Percentiles rank a stretch among this genome's conserved stretches.
Conservation (phyloP, 64 coral and sea anemone genomes). For the Hydrozoanthus tunicans region DNA sequence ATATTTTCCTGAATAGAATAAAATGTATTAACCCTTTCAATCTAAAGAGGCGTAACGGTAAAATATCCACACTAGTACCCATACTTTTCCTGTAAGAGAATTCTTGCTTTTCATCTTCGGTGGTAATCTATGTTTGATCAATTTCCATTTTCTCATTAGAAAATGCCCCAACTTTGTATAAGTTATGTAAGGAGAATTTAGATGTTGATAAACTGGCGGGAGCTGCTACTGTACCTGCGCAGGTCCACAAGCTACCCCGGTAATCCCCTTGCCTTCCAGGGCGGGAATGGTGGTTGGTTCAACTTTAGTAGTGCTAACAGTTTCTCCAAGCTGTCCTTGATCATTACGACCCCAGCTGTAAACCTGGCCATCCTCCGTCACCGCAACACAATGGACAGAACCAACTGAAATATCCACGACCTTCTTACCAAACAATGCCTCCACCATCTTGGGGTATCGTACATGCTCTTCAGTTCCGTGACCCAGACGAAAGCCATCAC, state of each 20-base stretch:
- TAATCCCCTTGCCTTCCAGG: conserved; percentile 74
- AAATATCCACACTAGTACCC: no score
- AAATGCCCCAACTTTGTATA: no score
- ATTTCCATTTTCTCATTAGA: no score
- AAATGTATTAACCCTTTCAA: no score
- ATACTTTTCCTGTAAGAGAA: no score
- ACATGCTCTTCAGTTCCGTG: conserved; percentile 93
- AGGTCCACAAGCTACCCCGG: conserved; percentile 93
- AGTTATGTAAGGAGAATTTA: no score
- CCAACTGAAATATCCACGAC: conserved; percentile 93
- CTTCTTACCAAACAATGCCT: conserved; percentile 83
- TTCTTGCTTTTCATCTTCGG: no score
- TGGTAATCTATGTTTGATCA: no score
- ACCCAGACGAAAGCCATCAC: conserved; percentile 90
- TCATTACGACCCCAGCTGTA: conserved; percentile 96
- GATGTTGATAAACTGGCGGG: no score
- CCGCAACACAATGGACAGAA: conserved; percentile 88
- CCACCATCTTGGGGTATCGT: conserved; percentile 84
- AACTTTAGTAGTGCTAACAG: conserved; percentile 54
- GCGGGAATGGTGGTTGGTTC: conserved; percentile 66
- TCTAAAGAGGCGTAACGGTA: no score
- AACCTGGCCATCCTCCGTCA: conserved; percentile 87
- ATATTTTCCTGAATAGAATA: no score
- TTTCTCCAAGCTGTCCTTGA: conserved; percentile 93
- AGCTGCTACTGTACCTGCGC: conserved; percentile 72